phyloP scores from a whole-genome alignment of 2,797 vertebrate genomes.

The Acridotheres tristis region DNA sequence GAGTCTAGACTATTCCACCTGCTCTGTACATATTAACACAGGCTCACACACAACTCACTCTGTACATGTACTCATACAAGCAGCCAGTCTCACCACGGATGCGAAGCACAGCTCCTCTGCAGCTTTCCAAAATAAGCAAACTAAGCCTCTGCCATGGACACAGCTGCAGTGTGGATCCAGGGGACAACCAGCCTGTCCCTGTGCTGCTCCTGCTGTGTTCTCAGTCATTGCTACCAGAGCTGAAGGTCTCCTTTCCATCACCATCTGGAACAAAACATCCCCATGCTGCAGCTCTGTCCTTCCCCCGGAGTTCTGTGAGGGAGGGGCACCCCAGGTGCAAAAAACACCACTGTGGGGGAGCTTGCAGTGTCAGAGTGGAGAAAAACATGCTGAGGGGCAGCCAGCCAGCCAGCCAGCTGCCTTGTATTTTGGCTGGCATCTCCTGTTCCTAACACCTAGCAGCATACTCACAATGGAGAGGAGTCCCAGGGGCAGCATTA shows the following conservation, averaged over 20 bases:
- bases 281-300: rapidly evolving
- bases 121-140: slow-evolving; percentile 33
- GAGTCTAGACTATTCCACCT: slow-evolving; percentile 42
- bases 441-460: not conserved
- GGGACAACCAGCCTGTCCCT: not conserved
- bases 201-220: not conserved
- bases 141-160: not conserved
- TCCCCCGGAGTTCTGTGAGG: not conserved
- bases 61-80: rapidly evolving
- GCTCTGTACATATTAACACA: slow-evolving; percentile 29
- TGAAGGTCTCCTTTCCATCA: not conserved
- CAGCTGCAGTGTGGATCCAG: not conserved
- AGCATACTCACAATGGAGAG: not conserved
- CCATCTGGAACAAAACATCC: not conserved
- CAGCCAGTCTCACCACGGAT: not conserved
- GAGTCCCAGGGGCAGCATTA: not conserved
- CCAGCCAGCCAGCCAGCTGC: not conserved
- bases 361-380: not conserved
- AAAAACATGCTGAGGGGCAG: not conserved
- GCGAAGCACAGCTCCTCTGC: not conserved
- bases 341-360: not conserved
- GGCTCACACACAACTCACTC: slow-evolving; percentile 16
- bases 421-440: not conserved
- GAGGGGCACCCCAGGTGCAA: not conserved
- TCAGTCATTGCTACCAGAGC: not conserved